A percentile compares a stretch with the other conserved stretches of the same genome.
Conservation (phyloP, 2,888 invertebrate species). For the Omphaloscelis lunosa region DNA sequence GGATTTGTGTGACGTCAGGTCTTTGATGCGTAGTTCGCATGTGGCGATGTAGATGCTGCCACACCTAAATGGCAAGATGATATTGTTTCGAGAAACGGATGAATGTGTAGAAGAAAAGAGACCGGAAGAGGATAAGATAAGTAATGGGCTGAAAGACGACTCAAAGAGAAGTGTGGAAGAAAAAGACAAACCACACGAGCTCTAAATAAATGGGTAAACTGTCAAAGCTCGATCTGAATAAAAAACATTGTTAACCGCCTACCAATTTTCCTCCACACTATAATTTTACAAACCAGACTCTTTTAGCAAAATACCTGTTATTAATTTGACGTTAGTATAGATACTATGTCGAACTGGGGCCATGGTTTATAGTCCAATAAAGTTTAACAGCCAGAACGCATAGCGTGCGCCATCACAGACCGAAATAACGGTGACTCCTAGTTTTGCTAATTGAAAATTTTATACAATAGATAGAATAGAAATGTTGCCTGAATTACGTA, state of each 20-base stretch:
- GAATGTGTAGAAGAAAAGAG: too few species aligned
- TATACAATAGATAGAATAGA: slow-evolving; percentile 32
- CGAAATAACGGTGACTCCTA: slow-evolving; percentile 53
- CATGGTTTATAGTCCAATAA: slow-evolving; percentile 45
- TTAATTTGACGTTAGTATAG: slow-evolving; percentile 45
- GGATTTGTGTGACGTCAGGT: too few species aligned
- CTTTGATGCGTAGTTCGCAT: too few species aligned
- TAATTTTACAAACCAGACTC: neutral
- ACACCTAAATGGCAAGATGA: too few species aligned
- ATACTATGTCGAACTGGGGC: slow-evolving; percentile 39
- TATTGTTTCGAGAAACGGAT: too few species aligned
- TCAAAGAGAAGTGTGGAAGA: too few species aligned
- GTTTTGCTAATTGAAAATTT: slow-evolving; percentile 52
- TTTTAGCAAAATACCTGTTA: slow-evolving; percentile 19
- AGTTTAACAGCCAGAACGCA: slow-evolving; percentile 46
- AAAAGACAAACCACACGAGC: too few species aligned
- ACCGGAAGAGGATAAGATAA: too few species aligned
- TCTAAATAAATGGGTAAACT: too few species aligned
- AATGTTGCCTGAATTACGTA: slow-evolving; percentile 8
- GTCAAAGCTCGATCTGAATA: neutral
- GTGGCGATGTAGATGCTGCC: too few species aligned
- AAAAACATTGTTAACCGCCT: neutral
- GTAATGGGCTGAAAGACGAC: too few species aligned
- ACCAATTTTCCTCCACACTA: neutral
- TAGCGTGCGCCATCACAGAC: slow-evolving; percentile 31